These are phyloP conservation scores for Eptesicus fuscus DNA, from an alignment of 2,113 vertebrate genomes.

Conservation along the genomic window DNA sequence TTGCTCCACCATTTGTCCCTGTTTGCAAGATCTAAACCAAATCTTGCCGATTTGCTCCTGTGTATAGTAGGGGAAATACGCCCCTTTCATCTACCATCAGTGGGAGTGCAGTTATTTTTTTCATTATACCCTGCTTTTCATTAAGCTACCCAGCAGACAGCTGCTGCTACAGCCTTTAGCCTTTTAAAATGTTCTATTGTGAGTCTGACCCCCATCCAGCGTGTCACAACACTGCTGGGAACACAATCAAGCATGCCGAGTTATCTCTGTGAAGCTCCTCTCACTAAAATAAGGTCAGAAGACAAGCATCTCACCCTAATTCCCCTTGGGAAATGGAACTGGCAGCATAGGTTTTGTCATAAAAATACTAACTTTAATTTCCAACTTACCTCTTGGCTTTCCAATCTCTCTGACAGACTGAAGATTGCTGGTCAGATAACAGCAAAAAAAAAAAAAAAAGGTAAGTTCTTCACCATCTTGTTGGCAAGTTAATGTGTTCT, in stretches of 20 bases:
- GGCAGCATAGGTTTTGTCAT: not conserved
- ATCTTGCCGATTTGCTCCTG: not conserved
- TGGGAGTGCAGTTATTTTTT: slow-evolving; percentile 34
- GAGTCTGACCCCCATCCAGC: slow-evolving; percentile 14
- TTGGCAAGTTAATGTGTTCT: not conserved
- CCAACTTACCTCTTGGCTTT: not conserved
- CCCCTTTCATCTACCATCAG: not conserved
- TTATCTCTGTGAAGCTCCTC: slow-evolving; percentile 24
- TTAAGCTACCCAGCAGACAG: slow-evolving; percentile 31
- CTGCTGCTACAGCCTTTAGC: slow-evolving; percentile 6
- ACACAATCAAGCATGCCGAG: not conserved
- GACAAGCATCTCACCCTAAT: not conserved
- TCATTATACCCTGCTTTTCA: slow-evolving; percentile 50
- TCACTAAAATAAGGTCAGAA: slow-evolving; percentile 52
- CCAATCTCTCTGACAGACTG: not conserved
- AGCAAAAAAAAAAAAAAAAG: not conserved
- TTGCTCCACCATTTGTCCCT: not conserved
- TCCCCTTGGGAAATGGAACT: not conserved
- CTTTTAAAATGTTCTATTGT: slow-evolving; percentile 39
- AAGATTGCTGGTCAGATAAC: not conserved
- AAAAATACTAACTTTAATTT: slow-evolving; percentile 28
- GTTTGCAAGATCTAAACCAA: not conserved
- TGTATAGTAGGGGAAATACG: not conserved
- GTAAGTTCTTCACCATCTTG: not conserved
- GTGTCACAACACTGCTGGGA: slow-evolving; percentile 40